Base-by-base conservation (phyloP, 2,797 vertebrate genomes). In the Danio choprae region DNA sequence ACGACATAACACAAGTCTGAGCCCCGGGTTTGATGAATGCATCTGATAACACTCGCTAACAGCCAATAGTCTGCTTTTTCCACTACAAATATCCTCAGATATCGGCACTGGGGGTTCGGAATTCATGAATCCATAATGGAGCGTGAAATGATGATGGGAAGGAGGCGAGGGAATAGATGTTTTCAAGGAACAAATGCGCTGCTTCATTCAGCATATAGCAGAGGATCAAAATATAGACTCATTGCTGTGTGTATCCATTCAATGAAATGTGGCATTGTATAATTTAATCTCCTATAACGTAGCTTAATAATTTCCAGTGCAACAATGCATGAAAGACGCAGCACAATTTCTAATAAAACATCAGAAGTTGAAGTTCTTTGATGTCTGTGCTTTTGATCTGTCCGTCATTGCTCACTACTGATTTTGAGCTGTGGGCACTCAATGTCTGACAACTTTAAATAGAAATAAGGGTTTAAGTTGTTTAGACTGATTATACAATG, bases 31-130 rank as follows among this genome's bases (percentile, higher is more conserved):
- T 92, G 90, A 93, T 89, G 60, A 93, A 94, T 93, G 90, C 89
- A 89, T 91, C 84, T 87, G 88, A 90, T 91, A 90, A 92, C 91
- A 92, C 91, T 88, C 85, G 88, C 87, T 90, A 91, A 87, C 92
- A 92, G 89, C 86, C 89, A 91, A 92, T 92, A 91, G 91, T 89
- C 88, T 86, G 86, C 83, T 90, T 90, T 92, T 91, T 85, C 84
- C 87, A 87, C 87, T 88, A 91, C 90, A 92, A 56, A 56, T 72
- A 59, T 64, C 13, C 69, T 80, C 59, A 36, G 46, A 63, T 73
- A 80, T 71, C 36, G 36, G 56, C 67, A 71, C 20, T 1, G 18
- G 53, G 77, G 78, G 83, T 87, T 80, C 72, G 20, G 51, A 87
- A 86, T 83, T 85, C 87, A 87, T 89, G 86, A 87, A 87, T 86